A percentile compares a stretch with the other conserved stretches of the same genome.
Evolutionary conservation across 2,888 invertebrate genomes (phyloP).

Genomic region (Poecilobothrus nobilitatus): DNA sequence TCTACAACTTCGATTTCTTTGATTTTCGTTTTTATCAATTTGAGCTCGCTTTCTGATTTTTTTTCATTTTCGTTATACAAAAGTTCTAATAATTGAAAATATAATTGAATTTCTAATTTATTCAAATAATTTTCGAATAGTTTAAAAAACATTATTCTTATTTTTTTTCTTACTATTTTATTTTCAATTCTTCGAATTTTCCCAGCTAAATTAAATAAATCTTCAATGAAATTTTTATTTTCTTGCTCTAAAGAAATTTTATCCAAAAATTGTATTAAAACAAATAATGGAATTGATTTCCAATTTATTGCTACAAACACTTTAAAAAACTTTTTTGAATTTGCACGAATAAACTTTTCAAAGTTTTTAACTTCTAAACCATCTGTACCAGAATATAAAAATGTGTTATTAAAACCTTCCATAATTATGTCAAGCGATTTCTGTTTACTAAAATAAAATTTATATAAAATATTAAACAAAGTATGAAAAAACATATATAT

Average conservation of each 20-base stretch:
- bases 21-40: not conserved
- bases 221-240: not conserved
- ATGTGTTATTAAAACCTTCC: constrained; percentile 33
- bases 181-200: constrained; percentile 15
- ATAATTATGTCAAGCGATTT: constrained; percentile 29
- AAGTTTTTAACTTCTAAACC: constrained; percentile 23
- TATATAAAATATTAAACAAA: not conserved
- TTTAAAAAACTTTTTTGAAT: constrained; percentile 22
- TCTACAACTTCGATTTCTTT: not conserved
- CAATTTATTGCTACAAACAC: constrained; percentile 28
- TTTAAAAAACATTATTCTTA: constrained; percentile 12
- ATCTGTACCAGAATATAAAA: constrained; percentile 29
- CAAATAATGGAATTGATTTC: constrained; percentile 34
- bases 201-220: constrained; percentile 11
- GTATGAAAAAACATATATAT: not conserved
- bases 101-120: not conserved
- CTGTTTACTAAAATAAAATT: not conserved
- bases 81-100: constrained; percentile 8
- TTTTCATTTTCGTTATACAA: constrained; percentile 9
- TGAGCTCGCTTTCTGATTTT: not conserved
- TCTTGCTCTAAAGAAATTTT: too few relatives aligned
- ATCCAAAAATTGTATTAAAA: constrained; percentile 27
- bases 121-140: constrained; percentile 8
- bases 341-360: constrained; percentile 21
- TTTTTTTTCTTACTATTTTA: constrained; percentile 13